These are phyloP conservation scores for Malurus elegans DNA, from an alignment of 2,113 vertebrate species.

Conservation along the genomic window DNA sequence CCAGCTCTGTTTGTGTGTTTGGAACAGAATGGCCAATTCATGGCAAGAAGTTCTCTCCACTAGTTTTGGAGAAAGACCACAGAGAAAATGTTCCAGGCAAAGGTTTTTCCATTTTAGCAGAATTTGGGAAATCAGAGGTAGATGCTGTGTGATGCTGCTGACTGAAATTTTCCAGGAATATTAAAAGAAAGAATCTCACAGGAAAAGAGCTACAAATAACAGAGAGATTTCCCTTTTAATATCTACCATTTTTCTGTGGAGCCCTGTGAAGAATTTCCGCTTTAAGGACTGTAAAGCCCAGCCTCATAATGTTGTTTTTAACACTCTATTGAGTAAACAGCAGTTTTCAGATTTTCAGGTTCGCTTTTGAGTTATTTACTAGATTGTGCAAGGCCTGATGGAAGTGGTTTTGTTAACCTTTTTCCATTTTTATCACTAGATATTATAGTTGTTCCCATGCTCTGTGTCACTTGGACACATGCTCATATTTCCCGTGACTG, in stretches of 20 bases:
- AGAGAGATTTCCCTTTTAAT: background rate
- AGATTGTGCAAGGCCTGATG: background rate
- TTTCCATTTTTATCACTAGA: fast-evolving
- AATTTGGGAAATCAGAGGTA: background rate
- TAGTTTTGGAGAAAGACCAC: background rate
- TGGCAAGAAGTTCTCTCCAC: background rate
- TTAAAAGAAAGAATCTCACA: background rate
- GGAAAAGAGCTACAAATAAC: background rate
- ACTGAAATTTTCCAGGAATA: background rate
- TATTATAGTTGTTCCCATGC: background rate
- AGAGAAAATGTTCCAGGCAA: background rate
- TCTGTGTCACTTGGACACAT: background rate
- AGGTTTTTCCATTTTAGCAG: background rate
- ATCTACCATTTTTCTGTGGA: background rate
- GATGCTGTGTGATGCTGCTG: background rate
- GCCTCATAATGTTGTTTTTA: background rate
- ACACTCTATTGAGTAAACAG: background rate
- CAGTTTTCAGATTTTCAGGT: background rate
- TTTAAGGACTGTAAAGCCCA: background rate
- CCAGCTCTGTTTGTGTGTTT: fast-evolving
- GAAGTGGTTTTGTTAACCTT: background rate
- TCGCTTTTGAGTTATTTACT: background rate
- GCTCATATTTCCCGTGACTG: background rate
- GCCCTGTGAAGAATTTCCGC: background rate
- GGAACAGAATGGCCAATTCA: background rate